phyloP scores from a whole-genome alignment of 1,140 invertebrate species.

The Cecropterus lyciades region DNA sequence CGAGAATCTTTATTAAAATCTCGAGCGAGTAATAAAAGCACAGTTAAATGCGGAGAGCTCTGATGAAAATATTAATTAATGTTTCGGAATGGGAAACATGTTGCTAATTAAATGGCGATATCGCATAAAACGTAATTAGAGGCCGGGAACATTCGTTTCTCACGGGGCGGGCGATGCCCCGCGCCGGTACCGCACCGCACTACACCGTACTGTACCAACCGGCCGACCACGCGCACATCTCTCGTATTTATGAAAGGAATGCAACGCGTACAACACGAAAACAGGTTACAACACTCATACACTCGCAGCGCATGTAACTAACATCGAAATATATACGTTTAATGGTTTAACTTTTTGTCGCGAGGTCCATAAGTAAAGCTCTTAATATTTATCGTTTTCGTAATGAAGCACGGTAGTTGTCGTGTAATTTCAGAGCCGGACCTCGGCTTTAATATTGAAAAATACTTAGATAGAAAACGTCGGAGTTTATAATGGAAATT shows the following conservation, averaged over 20 bases:
- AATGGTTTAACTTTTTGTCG: constrained; percentile 61
- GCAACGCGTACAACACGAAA: constrained; percentile 59
- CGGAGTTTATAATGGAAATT: constrained; percentile 72
- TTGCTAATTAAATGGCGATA: constrained; percentile 84
- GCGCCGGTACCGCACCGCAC: constrained; percentile 47
- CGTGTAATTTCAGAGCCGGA: constrained; percentile 33
- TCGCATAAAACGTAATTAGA: constrained; percentile 83
- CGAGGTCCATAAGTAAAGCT: constrained; percentile 27
- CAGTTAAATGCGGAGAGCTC: constrained; percentile 80
- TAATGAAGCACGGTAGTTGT: constrained; percentile 32
- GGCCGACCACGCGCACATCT: constrained; percentile 43
- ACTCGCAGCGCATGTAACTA: constrained; percentile 15
- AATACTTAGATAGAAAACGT: constrained; percentile 58
- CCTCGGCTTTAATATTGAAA: constrained; percentile 53
- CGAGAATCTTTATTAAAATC: constrained; percentile 83
- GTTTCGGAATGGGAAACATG: constrained; percentile 81
- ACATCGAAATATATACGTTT: constrained; percentile 60
- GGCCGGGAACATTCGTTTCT: constrained; percentile 78
- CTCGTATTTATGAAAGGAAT: constrained; percentile 63
- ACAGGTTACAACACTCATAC: constrained; percentile 60
- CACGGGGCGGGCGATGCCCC: constrained; percentile 65
- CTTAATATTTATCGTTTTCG: constrained; percentile 43
- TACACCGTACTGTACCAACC: constrained; percentile 32
- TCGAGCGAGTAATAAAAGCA: constrained; percentile 81
- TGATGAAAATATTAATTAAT: constrained; percentile 84